These are phyloP conservation scores for Diachrysia chrysitis DNA, from an alignment of 2,888 invertebrate genomes.

Conservation along the genomic window DNA sequence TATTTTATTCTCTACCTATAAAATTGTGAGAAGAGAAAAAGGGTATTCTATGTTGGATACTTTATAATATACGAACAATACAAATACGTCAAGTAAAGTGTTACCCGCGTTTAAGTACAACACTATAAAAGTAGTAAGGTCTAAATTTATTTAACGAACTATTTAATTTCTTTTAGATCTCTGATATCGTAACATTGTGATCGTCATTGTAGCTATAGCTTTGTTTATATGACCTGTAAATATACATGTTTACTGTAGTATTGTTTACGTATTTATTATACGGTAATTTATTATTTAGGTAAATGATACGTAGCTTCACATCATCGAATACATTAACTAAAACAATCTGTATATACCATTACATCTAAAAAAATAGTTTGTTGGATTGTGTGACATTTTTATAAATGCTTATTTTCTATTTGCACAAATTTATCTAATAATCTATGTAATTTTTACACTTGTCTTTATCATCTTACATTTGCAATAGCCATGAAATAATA, in stretches of 20 bases:
- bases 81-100: too few relatives aligned
- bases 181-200: conserved; percentile 58
- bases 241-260: conserved; percentile 49
- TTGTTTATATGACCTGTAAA: conserved; percentile 50
- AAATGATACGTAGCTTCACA: conserved; percentile 23
- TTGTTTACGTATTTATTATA: conserved; percentile 41
- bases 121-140: conserved; percentile 31
- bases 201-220: conserved; percentile 48
- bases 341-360: neutral
- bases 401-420: neutral
- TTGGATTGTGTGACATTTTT: neutral
- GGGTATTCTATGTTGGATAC: too few relatives aligned
- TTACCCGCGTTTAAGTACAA: neutral
- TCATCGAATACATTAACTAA: conserved; percentile 32
- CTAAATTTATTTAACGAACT: conserved; percentile 32
- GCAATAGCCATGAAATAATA: neutral
- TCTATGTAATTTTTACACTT: neutral
- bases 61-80: too few relatives aligned
- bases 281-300: conserved; percentile 9
- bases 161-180: conserved; percentile 54
- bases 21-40: too few relatives aligned
- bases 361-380: neutral
- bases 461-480: too few relatives aligned
- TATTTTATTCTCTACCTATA: too few relatives aligned
- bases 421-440: too few relatives aligned